phyloP scores from a whole-genome alignment of 1,140 invertebrate genomes.

The Drosophila lowei region DNA sequence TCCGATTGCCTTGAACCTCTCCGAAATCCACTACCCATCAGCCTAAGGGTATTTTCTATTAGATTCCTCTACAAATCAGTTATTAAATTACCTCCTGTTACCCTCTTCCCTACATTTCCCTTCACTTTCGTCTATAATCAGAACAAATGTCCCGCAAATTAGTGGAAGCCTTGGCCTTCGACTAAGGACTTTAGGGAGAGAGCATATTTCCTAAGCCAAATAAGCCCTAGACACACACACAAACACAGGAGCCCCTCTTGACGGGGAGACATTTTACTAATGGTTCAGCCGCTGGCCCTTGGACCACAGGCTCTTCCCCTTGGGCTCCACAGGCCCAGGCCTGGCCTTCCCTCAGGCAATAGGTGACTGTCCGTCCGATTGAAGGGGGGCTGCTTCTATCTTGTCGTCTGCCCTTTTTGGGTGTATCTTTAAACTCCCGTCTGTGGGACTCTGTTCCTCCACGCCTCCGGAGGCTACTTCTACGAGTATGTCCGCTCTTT shows the following conservation, averaged over 20 bases:
- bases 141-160: slow-evolving; percentile 52
- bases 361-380: slow-evolving; percentile 29
- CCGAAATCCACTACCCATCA: no score
- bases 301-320: no score
- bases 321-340: neutral
- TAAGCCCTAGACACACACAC: slow-evolving; percentile 61
- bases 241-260: slow-evolving; percentile 49
- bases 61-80: no score
- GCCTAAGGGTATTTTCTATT: no score
- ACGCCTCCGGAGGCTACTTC: slow-evolving; percentile 9
- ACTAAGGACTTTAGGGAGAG: neutral
- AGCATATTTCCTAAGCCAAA: slow-evolving; percentile 53
- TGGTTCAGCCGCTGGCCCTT: slow-evolving; percentile 12
- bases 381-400: neutral
- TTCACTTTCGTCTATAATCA: slow-evolving; percentile 41
- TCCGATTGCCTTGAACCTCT: no score
- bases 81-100: no score
- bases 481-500: neutral
- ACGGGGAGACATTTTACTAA: slow-evolving; percentile 67
- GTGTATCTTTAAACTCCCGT: no score
- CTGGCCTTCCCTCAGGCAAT: slow-evolving; percentile 6
- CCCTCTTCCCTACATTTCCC: slow-evolving; percentile 12
- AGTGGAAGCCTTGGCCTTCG: slow-evolving; percentile 24
- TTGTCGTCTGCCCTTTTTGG: neutral
- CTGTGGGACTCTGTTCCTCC: neutral